Conservation (phyloP, 2,888 invertebrate species). For the Lapara coniferarum region DNA sequence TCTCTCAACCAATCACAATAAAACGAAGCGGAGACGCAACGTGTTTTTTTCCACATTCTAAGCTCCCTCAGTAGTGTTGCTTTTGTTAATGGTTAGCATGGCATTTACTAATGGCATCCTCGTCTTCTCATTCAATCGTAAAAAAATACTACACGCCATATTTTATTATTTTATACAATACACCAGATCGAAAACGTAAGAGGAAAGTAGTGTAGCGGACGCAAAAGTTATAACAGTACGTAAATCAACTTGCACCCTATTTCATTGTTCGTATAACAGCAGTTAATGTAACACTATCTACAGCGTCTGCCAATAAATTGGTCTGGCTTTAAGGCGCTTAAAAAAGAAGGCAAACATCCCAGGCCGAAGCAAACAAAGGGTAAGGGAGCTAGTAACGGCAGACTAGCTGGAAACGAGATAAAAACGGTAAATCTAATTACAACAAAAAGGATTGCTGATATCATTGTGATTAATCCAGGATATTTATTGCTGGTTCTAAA, state of each 20-base stretch:
- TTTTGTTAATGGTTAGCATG: too few species aligned
- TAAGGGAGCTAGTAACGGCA: not conserved
- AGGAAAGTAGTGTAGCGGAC: too few species aligned
- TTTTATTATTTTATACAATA: too few species aligned
- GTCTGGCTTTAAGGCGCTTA: slow-evolving; percentile 10
- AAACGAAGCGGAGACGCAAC: too few species aligned
- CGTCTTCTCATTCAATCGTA: too few species aligned
- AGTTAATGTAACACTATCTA: not conserved
- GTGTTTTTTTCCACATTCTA: too few species aligned
- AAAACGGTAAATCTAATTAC: slow-evolving; percentile 10
- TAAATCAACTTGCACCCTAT: not conserved
- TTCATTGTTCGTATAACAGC: not conserved
- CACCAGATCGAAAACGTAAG: too few species aligned
- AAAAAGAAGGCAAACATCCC: slow-evolving; percentile 1
- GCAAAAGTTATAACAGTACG: too few species aligned
- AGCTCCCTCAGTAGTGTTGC: too few species aligned
- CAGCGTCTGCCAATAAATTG: slow-evolving; percentile 16
- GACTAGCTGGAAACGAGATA: slow-evolving; percentile 5
- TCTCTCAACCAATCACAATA: too few species aligned
- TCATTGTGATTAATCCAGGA: not conserved
- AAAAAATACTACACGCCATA: too few species aligned
- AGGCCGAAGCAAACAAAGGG: not conserved
- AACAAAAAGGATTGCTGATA: not conserved
- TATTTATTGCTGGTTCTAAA: not conserved
- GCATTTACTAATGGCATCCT: too few species aligned